Evolutionary conservation across 2,888 invertebrate genomes (phyloP).

Genomic region (Limulus polyphemus): DNA sequence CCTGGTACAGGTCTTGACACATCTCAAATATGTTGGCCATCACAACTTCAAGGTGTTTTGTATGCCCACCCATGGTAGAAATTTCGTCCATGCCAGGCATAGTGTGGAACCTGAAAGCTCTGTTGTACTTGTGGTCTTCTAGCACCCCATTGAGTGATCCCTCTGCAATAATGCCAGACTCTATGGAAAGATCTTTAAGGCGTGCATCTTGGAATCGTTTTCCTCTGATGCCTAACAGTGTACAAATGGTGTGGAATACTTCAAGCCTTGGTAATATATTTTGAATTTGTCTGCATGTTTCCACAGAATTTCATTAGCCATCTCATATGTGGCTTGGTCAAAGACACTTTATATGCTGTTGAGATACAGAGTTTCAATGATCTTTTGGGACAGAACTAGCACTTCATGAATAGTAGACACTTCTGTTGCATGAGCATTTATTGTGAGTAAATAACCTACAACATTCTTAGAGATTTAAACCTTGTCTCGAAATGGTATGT

Average conservation of each 20-base stretch:
- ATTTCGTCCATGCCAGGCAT: no score
- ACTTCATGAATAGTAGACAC: neutral
- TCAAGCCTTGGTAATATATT: conserved; percentile 20
- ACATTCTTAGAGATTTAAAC: conserved; percentile 8
- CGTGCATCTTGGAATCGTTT: conserved; percentile 27
- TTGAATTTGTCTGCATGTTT: conserved; percentile 15
- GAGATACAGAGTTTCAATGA: neutral
- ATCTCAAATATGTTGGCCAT: no score
- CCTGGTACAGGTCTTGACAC: no score
- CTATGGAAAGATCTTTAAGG: conserved; percentile 21
- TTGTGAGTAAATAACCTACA: conserved; percentile 14
- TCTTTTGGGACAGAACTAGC: neutral
- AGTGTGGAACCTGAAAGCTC: conserved; percentile 16
- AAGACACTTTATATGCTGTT: neutral
- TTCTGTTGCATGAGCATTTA: neutral
- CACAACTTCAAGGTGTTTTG: no score
- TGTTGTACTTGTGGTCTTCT: conserved; percentile 7
- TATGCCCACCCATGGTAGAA: no score
- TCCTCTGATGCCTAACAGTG: conserved; percentile 22
- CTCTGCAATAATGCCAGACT: conserved; percentile 24
- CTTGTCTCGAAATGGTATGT: conserved; percentile 9
- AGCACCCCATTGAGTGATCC: conserved; percentile 23
- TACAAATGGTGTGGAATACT: conserved; percentile 24
- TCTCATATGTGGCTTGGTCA: conserved; percentile 25
- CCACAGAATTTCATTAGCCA: conserved; percentile 25